These are phyloP conservation scores for Seriola aureovittata DNA, from an alignment of 2,113 vertebrate species.

Conservation along the genomic window DNA sequence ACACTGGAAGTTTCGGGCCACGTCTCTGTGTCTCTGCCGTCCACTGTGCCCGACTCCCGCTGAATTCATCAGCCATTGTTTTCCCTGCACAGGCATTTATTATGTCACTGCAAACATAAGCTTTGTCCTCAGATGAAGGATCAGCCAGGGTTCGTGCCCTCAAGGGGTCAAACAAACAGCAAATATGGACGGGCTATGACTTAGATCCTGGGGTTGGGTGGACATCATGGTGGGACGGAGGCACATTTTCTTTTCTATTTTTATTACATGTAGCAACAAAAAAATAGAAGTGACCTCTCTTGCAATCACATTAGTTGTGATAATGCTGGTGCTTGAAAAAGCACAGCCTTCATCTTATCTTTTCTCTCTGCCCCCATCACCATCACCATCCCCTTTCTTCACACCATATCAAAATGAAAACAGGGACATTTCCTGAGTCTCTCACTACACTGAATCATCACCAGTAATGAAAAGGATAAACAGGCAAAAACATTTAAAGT, in stretches of 20 bases:
- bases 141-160: conserved; percentile 76
- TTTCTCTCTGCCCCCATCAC: not conserved
- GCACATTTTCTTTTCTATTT: not conserved
- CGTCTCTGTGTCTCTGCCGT: conserved; percentile 48
- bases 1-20: conserved; percentile 67
- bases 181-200: conserved; percentile 75
- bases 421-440: conserved; percentile 47
- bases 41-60: conserved; percentile 66
- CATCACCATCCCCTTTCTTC: not conserved
- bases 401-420: conserved; percentile 64
- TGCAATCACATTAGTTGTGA: not conserved
- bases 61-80: conserved; percentile 82
- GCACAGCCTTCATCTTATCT: conserved; percentile 39
- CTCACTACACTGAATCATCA: conserved; percentile 9
- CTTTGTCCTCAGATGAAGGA: conserved; percentile 83
- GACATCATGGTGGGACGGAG: conserved; percentile 45
- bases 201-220: conserved; percentile 56
- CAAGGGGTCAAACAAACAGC: conserved; percentile 80
- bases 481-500: not conserved
- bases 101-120: conserved; percentile 83
- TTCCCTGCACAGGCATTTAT: conserved; percentile 77
- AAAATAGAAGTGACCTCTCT: not conserved
- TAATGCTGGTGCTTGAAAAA: not conserved
- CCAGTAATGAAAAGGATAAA: not conserved
- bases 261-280: too few relatives aligned